phyloP scores from a whole-genome alignment of 2,113 vertebrate genomes.

The Microtus richardsoni region DNA sequence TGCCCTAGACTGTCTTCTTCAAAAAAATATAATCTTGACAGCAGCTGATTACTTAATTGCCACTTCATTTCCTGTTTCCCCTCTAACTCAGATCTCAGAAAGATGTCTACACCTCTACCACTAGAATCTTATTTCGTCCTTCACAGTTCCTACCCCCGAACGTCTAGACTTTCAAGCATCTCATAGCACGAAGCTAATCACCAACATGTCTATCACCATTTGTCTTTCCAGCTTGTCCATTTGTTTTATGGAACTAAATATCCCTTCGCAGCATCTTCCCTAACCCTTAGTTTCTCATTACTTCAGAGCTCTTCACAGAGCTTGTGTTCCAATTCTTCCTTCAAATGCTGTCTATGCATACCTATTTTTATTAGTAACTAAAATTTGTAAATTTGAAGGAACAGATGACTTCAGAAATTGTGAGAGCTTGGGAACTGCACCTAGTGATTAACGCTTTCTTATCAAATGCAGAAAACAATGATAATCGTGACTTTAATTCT shows the following conservation, averaged over 20 bases:
- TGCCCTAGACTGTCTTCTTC: slow-evolving; percentile 32
- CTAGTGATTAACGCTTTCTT: not conserved
- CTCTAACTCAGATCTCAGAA: slow-evolving; percentile 59
- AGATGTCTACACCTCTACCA: slow-evolving; percentile 56
- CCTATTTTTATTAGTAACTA: not conserved
- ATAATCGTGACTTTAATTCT: not conserved
- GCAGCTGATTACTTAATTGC: slow-evolving; percentile 62
- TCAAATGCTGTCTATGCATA: not conserved
- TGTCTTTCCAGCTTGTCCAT: not conserved
- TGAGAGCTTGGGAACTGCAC: not conserved
- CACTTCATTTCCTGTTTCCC: slow-evolving; percentile 60
- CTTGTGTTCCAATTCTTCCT: not conserved
- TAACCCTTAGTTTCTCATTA: not conserved
- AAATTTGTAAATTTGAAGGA: not conserved
- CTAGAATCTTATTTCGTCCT: slow-evolving; percentile 7
- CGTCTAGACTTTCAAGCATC: slow-evolving; percentile 6
- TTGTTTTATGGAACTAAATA: slow-evolving; percentile 8
- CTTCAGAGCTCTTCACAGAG: not conserved
- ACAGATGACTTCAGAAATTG: not conserved
- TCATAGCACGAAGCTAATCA: not conserved
- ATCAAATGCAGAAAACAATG: not conserved
- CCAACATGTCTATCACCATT: not conserved
- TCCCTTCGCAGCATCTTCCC: not conserved
- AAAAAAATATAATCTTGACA: slow-evolving; percentile 60
- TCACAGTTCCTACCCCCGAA: slow-evolving; percentile 30